Evolutionary conservation across 1,140 invertebrate genomes (phyloP).

Genomic region (Periplaneta americana): DNA sequence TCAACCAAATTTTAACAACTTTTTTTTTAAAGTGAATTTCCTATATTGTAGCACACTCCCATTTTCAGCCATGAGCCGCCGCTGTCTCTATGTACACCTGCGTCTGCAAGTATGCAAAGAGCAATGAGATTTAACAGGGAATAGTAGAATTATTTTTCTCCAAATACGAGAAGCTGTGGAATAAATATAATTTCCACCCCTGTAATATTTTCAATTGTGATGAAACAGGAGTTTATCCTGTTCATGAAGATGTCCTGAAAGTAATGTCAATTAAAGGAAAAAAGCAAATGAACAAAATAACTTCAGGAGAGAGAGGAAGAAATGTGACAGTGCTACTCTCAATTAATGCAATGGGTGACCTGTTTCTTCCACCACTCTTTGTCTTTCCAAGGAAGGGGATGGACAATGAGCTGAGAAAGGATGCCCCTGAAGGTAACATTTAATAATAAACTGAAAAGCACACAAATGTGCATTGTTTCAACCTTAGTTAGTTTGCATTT

Average conservation of each 20-base stretch:
- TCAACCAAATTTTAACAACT: no score
- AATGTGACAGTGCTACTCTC: constrained; percentile 11
- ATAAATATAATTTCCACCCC: background rate
- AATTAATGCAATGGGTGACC: constrained; percentile 12
- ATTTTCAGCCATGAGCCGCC: no score
- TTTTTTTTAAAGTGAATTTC: no score
- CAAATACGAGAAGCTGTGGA: no score
- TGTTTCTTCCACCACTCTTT: constrained; percentile 5
- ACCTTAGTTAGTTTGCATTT: no score
- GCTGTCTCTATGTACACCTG: no score
- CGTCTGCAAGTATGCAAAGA: no score
- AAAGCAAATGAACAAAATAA: constrained; percentile 9
- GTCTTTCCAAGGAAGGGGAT: constrained; percentile 10
- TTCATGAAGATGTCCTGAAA: background rate
- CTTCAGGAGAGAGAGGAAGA: constrained; percentile 9
- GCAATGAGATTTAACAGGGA: no score
- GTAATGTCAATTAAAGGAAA: constrained; percentile 10
- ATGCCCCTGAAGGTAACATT: background rate
- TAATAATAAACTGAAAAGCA: background rate
- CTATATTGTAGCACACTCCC: no score
- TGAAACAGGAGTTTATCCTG: constrained; percentile 4
- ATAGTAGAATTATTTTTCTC: no score
- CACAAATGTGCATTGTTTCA: no score
- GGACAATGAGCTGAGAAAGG: background rate
- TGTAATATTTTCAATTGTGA: background rate